A percentile compares a stretch with the other conserved stretches of the same genome.
Evolutionary conservation across 2,113 vertebrate species (phyloP).

Genomic region (Coturnix japonica): DNA sequence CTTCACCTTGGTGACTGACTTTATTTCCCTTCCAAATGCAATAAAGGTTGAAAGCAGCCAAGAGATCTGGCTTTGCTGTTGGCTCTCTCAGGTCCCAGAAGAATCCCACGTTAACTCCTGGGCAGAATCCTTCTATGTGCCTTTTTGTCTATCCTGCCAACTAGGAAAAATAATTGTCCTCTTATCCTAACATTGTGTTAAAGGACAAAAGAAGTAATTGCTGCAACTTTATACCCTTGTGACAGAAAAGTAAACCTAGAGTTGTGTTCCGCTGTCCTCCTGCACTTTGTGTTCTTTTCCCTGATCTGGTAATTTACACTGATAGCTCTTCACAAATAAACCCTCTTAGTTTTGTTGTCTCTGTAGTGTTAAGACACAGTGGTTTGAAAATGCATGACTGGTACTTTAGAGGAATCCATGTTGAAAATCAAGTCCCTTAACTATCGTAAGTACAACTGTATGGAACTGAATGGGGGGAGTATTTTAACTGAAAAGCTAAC

Average conservation of each 20-base stretch:
- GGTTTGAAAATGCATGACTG: background rate
- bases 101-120: background rate
- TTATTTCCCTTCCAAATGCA: background rate
- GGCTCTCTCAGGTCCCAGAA: background rate
- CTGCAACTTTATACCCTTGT: background rate
- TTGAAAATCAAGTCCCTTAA: background rate
- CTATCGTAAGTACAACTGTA: background rate
- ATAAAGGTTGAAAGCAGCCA: background rate
- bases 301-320: background rate
- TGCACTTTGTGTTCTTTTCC: background rate
- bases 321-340: background rate
- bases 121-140: background rate
- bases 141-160: background rate
- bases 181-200: background rate
- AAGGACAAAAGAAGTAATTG: background rate
- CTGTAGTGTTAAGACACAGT: background rate
- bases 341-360: background rate
- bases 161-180: background rate
- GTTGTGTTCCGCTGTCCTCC: background rate
- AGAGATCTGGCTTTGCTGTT: background rate
- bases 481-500: background rate
- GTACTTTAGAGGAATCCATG: background rate
- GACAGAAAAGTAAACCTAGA: background rate
- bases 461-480: background rate
- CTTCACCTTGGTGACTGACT: background rate